Evolutionary conservation across 2,888 invertebrate species (phyloP), one percentile per base, ranked within the genome.

Genomic region (Xanthorhoe spadicearia): DNA sequence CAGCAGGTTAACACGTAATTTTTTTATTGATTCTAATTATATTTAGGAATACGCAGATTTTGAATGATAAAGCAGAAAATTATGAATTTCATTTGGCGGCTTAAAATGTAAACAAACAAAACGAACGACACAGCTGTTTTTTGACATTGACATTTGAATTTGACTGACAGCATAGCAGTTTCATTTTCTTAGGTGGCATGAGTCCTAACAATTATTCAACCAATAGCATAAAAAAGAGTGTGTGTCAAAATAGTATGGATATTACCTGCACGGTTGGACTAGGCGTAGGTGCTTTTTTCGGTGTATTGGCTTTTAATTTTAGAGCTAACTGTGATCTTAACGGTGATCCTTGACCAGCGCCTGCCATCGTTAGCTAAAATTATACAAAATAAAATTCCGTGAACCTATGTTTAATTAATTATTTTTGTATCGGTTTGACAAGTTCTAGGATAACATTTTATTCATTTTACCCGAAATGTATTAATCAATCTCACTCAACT

Each of bases 271-370:
- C 87, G 35, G 92, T 90, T 60, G 93, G 93, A 80, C 92, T 93
- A 28, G 92, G 91, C 15, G 88, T 86, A 43, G 88, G 86, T 54
- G 81, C 84, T 77, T 93, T 93, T 77, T 93, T 93, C 23, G 94
- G 94, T 75, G 94, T 92, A 74, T 94, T 93, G 71, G 94, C 93
- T 88, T 95, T 95, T 69, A 96, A 87, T 88, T 96, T 96, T 75
- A 96, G 89, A 61, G 95, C 96, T 76, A 96, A 89, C 83, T 95
- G 95, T 61, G 95, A 95, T 76, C 96, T 93, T 61, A 96, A 89
- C 3, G 96, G 96, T 13, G 96, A 96, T 32, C 96, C 96, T 83
- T 96, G 96, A 43, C 96, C 96, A 66, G 94, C 95, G 79, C 93
- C 93, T 15, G 94, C 89, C 85, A 93, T 88, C 61, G 89, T 81